phyloP scores from a whole-genome alignment of 2,797 vertebrate species.

The Microcaecilia unicolor region DNA sequence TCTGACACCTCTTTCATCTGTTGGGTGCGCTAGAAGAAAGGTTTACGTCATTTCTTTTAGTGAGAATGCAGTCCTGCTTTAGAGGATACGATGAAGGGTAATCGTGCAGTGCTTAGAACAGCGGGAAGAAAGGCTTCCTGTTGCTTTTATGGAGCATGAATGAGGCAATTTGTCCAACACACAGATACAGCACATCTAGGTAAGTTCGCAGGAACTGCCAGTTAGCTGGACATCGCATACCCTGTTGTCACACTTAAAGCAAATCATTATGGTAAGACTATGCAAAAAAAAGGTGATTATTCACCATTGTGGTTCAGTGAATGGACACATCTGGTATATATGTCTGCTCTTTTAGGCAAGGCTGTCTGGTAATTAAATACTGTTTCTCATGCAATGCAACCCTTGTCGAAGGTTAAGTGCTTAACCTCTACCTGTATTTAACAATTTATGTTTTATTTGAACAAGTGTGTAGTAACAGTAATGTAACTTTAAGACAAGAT shows the following conservation, averaged over 20 bases:
- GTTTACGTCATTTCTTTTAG: slow-evolving; percentile 6
- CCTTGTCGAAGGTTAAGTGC: too few species aligned
- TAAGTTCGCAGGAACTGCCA: slow-evolving; percentile 30
- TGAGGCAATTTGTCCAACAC: slow-evolving; percentile 29
- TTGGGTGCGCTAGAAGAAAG: background rate
- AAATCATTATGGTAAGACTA: slow-evolving; percentile 16
- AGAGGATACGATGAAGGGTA: slow-evolving; percentile 18
- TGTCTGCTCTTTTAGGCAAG: background rate
- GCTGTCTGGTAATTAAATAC: slow-evolving; percentile 8
- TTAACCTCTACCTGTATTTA: too few species aligned
- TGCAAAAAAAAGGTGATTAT: slow-evolving; percentile 2
- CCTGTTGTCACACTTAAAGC: slow-evolving; percentile 16
- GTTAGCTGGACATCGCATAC: slow-evolving; percentile 27
- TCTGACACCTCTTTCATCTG: slow-evolving; percentile 3
- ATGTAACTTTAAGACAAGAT: too few species aligned
- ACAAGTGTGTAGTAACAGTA: too few species aligned
- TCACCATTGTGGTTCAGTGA: slow-evolving; percentile 6
- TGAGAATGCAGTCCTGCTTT: slow-evolving; percentile 5
- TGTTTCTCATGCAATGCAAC: too few species aligned
- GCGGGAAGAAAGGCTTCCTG: slow-evolving; percentile 22
- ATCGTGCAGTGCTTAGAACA: slow-evolving; percentile 15
- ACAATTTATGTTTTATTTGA: too few species aligned
- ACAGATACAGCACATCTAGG: slow-evolving; percentile 27
- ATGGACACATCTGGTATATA: background rate
- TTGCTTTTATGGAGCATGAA: slow-evolving; percentile 20